phyloP scores from a whole-genome alignment of 2,888 invertebrate genomes.

The Pammene fasciana region DNA sequence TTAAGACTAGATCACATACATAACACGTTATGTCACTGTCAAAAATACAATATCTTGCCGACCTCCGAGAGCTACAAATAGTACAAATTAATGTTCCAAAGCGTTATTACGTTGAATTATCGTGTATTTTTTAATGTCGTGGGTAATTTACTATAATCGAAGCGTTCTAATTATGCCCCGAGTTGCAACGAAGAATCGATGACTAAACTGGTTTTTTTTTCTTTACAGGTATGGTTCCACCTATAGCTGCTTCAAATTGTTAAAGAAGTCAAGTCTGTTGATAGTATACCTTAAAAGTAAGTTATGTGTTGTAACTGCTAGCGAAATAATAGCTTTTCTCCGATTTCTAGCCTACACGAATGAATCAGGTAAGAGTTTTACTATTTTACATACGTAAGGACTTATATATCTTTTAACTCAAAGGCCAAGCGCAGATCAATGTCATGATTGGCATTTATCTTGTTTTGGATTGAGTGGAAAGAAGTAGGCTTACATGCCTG shows the following conservation, averaged over 20 bases:
- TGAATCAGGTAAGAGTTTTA: conserved; percentile 40
- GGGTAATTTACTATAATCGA: conserved; percentile 49
- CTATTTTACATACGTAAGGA: conserved; percentile 24
- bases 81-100: conserved; percentile 46
- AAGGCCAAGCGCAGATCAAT: conserved; percentile 26
- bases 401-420: not conserved
- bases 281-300: conserved; percentile 13
- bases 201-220: conserved; percentile 57
- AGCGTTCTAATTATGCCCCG: conserved; percentile 54
- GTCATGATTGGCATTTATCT: conserved; percentile 38
- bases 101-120: conserved; percentile 47
- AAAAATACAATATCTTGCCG: conserved; percentile 42
- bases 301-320: conserved; percentile 23
- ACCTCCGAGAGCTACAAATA: conserved; percentile 41
- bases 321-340: conserved; percentile 42
- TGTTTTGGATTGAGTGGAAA: conserved; percentile 21
- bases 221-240: conserved; percentile 62
- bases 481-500: conserved; percentile 32
- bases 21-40: conserved; percentile 7
- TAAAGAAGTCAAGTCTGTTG: conserved; percentile 46
- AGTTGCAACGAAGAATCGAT: conserved; percentile 50
- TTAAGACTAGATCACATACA: not conserved
- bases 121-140: conserved; percentile 44
- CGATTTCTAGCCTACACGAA: conserved; percentile 42
- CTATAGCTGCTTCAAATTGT: conserved; percentile 40